Conservation (phyloP, 2,888 invertebrate genomes). For the Tiliacea citrago region DNA sequence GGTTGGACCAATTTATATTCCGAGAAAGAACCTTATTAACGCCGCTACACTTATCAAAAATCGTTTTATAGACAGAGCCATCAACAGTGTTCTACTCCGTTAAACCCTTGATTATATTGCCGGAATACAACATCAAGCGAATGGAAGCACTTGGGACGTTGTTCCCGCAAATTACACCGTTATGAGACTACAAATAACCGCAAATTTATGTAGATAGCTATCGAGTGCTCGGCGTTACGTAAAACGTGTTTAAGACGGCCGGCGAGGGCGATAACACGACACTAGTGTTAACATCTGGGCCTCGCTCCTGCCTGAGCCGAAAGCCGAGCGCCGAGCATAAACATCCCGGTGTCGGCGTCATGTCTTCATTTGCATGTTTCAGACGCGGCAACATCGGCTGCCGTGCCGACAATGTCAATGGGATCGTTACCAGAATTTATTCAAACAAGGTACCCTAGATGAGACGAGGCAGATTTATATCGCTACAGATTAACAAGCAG, state of each 20-base stretch:
- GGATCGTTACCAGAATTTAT: conserved; percentile 81
- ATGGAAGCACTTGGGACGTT: conserved; percentile 79
- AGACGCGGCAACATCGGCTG: conserved; percentile 73
- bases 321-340: conserved; percentile 74
- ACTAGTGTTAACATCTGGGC: conserved; percentile 84
- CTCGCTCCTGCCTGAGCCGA: conserved; percentile 67
- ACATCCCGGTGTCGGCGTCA: conserved; percentile 82
- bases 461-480: conserved; percentile 58
- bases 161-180: conserved; percentile 84
- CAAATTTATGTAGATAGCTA: conserved; percentile 88
- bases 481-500: conserved; percentile 62
- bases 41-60: conserved; percentile 68
- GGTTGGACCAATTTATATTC: conserved; percentile 61
- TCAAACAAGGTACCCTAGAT: conserved; percentile 72
- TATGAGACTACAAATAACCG: conserved; percentile 86
- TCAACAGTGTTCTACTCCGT: conserved; percentile 75
- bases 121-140: conserved; percentile 78
- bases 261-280: conserved; percentile 81
- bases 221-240: conserved; percentile 83
- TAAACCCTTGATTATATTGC: conserved; percentile 78
- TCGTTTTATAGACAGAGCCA: conserved; percentile 71
- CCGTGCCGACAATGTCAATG: conserved; percentile 81
- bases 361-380: conserved; percentile 88
- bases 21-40: conserved; percentile 63
- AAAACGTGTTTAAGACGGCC: conserved; percentile 85